Evolutionary conservation across 2,113 vertebrate genomes (phyloP).

Genomic region (Amphiprion ocellaris): DNA sequence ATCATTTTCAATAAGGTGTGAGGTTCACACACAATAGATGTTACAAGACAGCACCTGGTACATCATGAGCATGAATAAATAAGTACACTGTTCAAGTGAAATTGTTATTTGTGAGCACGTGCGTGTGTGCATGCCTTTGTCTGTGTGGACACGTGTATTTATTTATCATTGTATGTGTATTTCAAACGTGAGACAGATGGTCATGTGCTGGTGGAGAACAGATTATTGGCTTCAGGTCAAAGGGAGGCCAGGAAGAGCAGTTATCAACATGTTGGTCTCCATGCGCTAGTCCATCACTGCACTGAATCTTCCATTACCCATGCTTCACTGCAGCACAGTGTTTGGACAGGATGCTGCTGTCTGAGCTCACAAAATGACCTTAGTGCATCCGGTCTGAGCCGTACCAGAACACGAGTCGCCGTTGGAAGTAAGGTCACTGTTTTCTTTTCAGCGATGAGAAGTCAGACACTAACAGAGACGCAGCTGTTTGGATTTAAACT

Average conservation of each 20-base stretch:
- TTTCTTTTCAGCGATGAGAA: slow-evolving; percentile 1
- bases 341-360: slow-evolving; percentile 35
- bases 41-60: too few species aligned
- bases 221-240: slow-evolving; percentile 55
- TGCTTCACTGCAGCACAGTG: slow-evolving; percentile 36
- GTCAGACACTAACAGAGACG: neutral
- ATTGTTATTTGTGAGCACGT: neutral
- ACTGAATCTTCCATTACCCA: slow-evolving; percentile 54
- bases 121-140: neutral
- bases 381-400: neutral
- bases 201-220: slow-evolving; percentile 39
- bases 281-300: slow-evolving; percentile 37
- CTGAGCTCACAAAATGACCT: slow-evolving; percentile 13
- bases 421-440: neutral
- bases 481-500: slow-evolving; percentile 21
- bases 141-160: neutral
- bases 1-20: too few species aligned
- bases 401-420: neutral
- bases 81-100: neutral
- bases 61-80: neutral
- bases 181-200: slow-evolving; percentile 37
- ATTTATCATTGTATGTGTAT: neutral
- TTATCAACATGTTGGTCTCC: slow-evolving; percentile 53
- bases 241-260: slow-evolving; percentile 12
- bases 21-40: too few species aligned